These are phyloP conservation scores for Danio jaintianensis DNA, from an alignment of 2,797 vertebrate genomes.

Conservation along the genomic window DNA sequence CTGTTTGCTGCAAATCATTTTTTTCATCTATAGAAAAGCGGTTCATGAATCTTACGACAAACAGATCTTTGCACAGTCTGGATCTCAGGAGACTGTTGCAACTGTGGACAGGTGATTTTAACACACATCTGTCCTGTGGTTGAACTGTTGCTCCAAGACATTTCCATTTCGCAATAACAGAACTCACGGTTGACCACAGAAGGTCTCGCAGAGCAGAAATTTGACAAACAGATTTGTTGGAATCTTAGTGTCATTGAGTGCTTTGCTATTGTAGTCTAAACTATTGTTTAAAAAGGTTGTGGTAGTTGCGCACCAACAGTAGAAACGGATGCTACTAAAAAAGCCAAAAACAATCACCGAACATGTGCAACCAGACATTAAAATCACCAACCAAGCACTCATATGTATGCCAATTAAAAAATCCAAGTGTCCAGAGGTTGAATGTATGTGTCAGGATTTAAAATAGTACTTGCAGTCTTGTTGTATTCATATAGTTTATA, in stretches of 20 bases:
- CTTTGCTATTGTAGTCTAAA: background rate
- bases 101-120: background rate
- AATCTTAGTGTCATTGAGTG: background rate
- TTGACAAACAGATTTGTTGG: constrained; percentile 4
- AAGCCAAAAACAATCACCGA: background rate
- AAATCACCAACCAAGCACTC: no score
- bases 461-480: no score
- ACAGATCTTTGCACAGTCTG: background rate
- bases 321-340: background rate
- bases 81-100: background rate
- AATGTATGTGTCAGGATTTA: no score
- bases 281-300: background rate
- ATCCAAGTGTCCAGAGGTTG: no score
- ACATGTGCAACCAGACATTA: background rate
- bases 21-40: background rate
- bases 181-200: background rate
- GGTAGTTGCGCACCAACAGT: background rate
- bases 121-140: background rate
- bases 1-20: background rate
- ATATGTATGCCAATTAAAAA: no score
- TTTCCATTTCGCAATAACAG: constrained; percentile 18
- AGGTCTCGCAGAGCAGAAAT: background rate
- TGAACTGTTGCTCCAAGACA: constrained; percentile 3
- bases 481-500: no score
- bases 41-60: background rate